phyloP scores from a whole-genome alignment of 2,113 vertebrate species.

The Taurulus bubalis region DNA sequence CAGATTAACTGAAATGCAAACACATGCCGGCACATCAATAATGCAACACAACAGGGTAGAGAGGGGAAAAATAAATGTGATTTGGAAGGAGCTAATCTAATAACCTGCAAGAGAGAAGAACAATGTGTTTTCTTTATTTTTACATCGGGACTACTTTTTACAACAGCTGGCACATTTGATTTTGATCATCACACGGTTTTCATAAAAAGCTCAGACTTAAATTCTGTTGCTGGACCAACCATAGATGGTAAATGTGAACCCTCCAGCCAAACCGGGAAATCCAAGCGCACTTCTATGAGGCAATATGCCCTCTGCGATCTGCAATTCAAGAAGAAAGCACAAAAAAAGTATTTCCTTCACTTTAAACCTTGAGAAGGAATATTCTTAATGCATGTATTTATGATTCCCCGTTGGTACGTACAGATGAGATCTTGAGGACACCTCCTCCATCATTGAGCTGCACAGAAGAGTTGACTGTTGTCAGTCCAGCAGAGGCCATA shows the following conservation, averaged over 20 bases:
- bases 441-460: slow-evolving; percentile 91
- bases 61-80: slow-evolving; percentile 13
- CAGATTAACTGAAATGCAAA: slow-evolving; percentile 41
- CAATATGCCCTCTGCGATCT: slow-evolving; percentile 90
- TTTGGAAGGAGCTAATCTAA: slow-evolving; percentile 50
- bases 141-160: slow-evolving; percentile 22
- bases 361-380: neutral
- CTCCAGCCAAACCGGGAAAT: slow-evolving; percentile 94
- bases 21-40: slow-evolving; percentile 47
- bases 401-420: slow-evolving; percentile 66
- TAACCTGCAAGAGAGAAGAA: slow-evolving; percentile 50
- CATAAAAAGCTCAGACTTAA: slow-evolving; percentile 27
- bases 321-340: slow-evolving; percentile 51
- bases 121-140: slow-evolving; percentile 15
- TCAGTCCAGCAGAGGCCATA: slow-evolving; percentile 86
- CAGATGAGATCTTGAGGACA: slow-evolving; percentile 90
- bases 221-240: slow-evolving; percentile 77
- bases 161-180: slow-evolving; percentile 4
- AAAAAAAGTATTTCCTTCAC: neutral
- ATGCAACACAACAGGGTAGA: slow-evolving; percentile 28
- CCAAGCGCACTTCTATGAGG: slow-evolving; percentile 91
- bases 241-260: slow-evolving; percentile 95
- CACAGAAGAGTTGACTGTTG: slow-evolving; percentile 87
- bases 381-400: neutral
- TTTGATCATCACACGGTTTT: slow-evolving; percentile 25